Conservation (phyloP, 2,797 vertebrate species). For the Xyrichtys novacula region DNA sequence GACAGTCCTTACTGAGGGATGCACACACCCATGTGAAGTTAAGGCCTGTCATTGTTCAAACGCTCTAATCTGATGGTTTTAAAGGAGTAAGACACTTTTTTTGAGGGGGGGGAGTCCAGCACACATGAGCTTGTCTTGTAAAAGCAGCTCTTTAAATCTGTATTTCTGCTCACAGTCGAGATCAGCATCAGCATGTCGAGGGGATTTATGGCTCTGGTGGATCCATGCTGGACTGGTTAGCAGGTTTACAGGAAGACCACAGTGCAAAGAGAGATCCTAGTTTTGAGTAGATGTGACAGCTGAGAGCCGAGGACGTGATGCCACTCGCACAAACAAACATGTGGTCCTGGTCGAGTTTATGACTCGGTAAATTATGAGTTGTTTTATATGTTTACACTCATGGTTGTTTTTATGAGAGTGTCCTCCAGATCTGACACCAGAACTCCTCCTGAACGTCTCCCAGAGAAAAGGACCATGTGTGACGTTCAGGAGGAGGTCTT, state of each 20-base stretch:
- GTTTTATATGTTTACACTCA: background rate
- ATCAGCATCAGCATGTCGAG: background rate
- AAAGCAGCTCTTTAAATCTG: background rate
- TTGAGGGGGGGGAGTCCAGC: background rate
- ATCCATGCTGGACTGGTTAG: fast-evolving
- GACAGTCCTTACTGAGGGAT: conserved; percentile 33
- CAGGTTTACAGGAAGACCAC: background rate
- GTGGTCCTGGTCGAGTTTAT: background rate
- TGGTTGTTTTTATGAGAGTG: background rate
- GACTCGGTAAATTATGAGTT: background rate
- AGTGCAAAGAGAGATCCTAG: background rate
- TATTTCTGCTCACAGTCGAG: background rate
- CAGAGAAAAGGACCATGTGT: no score
- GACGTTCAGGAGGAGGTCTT: no score
- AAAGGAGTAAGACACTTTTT: background rate
- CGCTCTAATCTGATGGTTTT: background rate
- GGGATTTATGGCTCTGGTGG: background rate
- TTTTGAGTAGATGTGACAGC: no score
- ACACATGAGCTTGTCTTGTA: background rate
- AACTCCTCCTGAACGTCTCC: background rate
- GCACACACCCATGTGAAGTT: fast-evolving
- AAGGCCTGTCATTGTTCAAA: background rate
- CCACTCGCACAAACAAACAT: background rate
- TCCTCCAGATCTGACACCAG: background rate
- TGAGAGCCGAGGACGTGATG: background rate